Conservation (phyloP, 2,888 invertebrate genomes). For the Drosophila barbarae region DNA sequence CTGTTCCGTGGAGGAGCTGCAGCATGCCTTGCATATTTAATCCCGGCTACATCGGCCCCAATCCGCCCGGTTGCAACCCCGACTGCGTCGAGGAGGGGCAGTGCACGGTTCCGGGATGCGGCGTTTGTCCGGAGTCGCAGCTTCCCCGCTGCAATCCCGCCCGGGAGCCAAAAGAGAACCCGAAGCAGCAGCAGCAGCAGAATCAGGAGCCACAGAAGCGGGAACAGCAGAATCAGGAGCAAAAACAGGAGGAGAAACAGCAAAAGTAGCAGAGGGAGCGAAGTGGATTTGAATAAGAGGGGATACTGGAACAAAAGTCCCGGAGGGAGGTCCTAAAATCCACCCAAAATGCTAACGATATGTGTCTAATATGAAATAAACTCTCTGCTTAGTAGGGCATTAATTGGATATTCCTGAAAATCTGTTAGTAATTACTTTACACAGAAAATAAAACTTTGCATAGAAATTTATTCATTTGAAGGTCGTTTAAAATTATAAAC, state of each 20-base stretch:
- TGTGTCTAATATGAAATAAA: conserved; percentile 13
- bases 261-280: not conserved
- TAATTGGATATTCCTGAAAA: not conserved
- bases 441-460: not conserved
- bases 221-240: not conserved
- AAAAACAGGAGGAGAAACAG: not conserved
- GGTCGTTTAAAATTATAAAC: not conserved
- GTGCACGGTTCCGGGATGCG: conserved; percentile 38
- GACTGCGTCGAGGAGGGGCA: conserved; percentile 34
- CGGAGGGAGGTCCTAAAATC: not conserved
- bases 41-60: conserved; percentile 62
- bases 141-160: conserved; percentile 21
- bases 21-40: conserved; percentile 57
- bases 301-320: conserved; percentile 7
- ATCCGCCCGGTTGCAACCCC: conserved; percentile 59
- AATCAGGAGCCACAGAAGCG: not conserved
- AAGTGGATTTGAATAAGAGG: not conserved
- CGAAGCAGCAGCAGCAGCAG: not conserved
- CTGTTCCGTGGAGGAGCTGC: conserved; percentile 8
- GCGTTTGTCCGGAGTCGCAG: conserved; percentile 20
- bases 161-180: conserved; percentile 3
- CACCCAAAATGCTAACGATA: not conserved
- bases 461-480: not conserved
- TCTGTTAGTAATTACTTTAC: not conserved
- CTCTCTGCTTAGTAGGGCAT: not conserved